Evolutionary conservation across 2,113 vertebrate genomes (phyloP), one percentile per base, ranked within the genome.

Genomic region (Sander vitreus): DNA sequence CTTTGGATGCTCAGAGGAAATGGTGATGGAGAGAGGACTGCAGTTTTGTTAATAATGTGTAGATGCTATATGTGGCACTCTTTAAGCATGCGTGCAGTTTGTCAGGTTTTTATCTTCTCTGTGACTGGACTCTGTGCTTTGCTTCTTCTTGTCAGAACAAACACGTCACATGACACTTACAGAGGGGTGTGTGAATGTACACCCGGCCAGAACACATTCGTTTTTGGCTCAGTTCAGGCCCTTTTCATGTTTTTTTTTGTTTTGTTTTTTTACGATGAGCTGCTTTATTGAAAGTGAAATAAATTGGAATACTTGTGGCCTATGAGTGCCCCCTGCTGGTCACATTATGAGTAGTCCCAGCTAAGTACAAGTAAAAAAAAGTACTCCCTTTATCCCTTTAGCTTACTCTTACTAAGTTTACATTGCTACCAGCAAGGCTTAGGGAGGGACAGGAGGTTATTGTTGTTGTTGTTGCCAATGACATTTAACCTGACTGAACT

Each of bases 401-500:
- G n/a, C n/a, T n/a, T n/a, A n/a, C n/a, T n/a, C n/a, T n/a, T n/a
- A n/a, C n/a, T n/a, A n/a, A n/a, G n/a, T n/a, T n/a, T n/a, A n/a
- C n/a, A n/a, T n/a, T n/a, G n/a, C n/a, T n/a, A n/a, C n/a, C n/a
- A 63, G 59, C 2, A 3, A 47, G n/a, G 14, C 72, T 3, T n/a
- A 53, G 33, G 21, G 59, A 70, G 43, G 62, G 25, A 30, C 15
- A 3, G 47, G 4, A 36, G 50, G 73, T 86, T 93, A 93, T 93
- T 94, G 91, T 85, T 75, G 88, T 84, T 71, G 55, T 84, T 68
- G 55, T 65, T 19, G 54, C 14, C 21, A 18, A 14, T 78, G 78
- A 82, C 83, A 78, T 48, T 91, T 87, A 91, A 90, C 88, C 81
- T 88, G 62, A 53, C 67, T 70, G 58, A 88, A 57, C 73, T 64